Evolutionary conservation across 2,113 vertebrate genomes (phyloP), one percentile per base, ranked within the genome.

Genomic region (Gallinago media): DNA sequence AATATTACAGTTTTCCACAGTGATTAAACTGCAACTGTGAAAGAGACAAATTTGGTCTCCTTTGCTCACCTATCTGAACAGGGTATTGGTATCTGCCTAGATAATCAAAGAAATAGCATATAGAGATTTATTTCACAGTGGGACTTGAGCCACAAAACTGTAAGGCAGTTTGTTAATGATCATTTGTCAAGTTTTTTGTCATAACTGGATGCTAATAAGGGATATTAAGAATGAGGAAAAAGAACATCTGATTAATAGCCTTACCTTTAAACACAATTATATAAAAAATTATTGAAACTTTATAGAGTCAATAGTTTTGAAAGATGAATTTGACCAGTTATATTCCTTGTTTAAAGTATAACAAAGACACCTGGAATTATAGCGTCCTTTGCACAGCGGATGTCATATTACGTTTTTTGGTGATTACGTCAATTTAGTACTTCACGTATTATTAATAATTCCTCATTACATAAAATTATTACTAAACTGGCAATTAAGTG

Each of bases 381-480:
- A 97, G 87, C 29, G 27, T 95, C 80, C 81, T 96, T 96, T 96
- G 49, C 77, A 91, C 74, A 89, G 95, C 87, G 95, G 96, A 97
- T 98, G 98, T 97, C 98, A 97, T 97, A 96, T 96, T 97, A 98
- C 1, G 80, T 95, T 98, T 98, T 98, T 97, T 96, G 90, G 97
- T 97, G 94, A 97, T 98, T 98, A 97, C 38, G 94, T 98, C 98
- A 98, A 98, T 98, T 98, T 98, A 97, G 89, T 97, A 93, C 97
- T 98, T 98, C 98, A 97, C 91, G 61, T 98, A 98, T 97, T 98
- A 98, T 98, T 98, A 98, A 98, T 98, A 98, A 98, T 98, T 97
- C 92, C 97, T 98, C 98, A 98, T 98, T 98, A 98, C 94, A 96
- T 98, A 98, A 98, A 98, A 98, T 98, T 98, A 98, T 98, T 98